Evolutionary conservation across 2,113 vertebrate genomes (phyloP).

Genomic region (Ailurus styani): DNA sequence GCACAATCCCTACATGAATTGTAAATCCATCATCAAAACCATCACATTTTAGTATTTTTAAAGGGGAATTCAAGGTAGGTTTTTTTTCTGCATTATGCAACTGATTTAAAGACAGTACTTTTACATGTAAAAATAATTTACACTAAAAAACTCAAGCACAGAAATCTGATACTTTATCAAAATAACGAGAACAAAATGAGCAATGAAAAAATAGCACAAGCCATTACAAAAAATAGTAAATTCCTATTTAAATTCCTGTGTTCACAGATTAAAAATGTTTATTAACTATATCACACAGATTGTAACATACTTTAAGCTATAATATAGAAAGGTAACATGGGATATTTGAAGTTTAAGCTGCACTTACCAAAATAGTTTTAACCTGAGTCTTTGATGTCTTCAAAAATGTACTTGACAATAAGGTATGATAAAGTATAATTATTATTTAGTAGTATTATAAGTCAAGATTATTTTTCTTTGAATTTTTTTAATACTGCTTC

Average conservation of each 20-base stretch:
- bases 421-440: constrained; percentile 76
- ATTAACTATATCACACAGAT: constrained; percentile 79
- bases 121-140: constrained; percentile 76
- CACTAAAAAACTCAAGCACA: constrained; percentile 66
- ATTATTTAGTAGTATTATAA: constrained; percentile 76
- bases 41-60: constrained; percentile 43
- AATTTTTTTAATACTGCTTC: constrained; percentile 73
- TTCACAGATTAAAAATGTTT: constrained; percentile 74
- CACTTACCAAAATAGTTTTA: constrained; percentile 81
- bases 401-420: constrained; percentile 78
- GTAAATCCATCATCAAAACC: constrained; percentile 37
- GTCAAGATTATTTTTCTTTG: constrained; percentile 77
- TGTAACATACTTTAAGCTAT: constrained; percentile 76
- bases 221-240: constrained; percentile 84
- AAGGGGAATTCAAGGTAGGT: constrained; percentile 42
- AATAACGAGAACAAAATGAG: constrained; percentile 79
- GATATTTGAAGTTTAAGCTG: constrained; percentile 79
- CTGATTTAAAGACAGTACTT: constrained; percentile 32
- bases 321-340: constrained; percentile 79
- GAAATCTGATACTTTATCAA: constrained; percentile 65
- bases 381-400: constrained; percentile 77
- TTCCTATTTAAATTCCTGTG: constrained; percentile 77
- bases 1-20: background rate
- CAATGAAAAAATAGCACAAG: constrained; percentile 74
- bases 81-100: constrained; percentile 57